Evolutionary conservation across 2,888 invertebrate genomes (phyloP).

Genomic region (Atrina japonica): DNA sequence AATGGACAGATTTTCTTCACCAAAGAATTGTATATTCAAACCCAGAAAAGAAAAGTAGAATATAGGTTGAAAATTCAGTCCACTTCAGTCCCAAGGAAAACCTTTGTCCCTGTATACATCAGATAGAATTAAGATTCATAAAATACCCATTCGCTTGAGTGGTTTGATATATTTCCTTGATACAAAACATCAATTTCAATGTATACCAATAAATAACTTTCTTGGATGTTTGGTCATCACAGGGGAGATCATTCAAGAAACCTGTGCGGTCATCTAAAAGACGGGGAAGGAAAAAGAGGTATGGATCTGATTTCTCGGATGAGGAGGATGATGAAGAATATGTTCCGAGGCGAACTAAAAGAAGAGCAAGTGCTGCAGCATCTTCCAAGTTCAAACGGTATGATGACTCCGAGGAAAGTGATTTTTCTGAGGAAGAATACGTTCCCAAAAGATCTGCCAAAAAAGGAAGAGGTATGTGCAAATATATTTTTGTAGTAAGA

Average conservation of each 20-base stretch:
- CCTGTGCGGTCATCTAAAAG: slow-evolving; percentile 44
- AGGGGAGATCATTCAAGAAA: slow-evolving; percentile 17
- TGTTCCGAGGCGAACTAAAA: slow-evolving; percentile 66
- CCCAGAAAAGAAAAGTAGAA: no score
- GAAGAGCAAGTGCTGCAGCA: slow-evolving; percentile 60
- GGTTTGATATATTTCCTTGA: no score
- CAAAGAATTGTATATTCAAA: no score
- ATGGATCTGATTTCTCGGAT: slow-evolving; percentile 47
- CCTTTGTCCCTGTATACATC: no score
- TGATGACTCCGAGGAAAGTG: slow-evolving; percentile 39
- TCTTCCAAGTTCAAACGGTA: slow-evolving; percentile 42
- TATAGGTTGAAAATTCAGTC: no score
- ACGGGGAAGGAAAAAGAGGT: slow-evolving; percentile 47
- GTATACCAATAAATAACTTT: no score
- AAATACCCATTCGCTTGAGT: no score
- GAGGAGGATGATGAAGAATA: slow-evolving; percentile 65
- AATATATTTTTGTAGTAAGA: slow-evolving; percentile 1
- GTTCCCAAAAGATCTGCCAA: slow-evolving; percentile 15
- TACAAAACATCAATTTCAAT: no score
- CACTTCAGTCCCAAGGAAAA: no score
- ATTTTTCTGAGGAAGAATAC: slow-evolving; percentile 12
- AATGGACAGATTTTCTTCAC: no score
- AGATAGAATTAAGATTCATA: no score
- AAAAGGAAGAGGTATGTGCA: slow-evolving; percentile 35
- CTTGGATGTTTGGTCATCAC: background rate